Evolutionary conservation across 2,113 vertebrate genomes (phyloP), one percentile per base, ranked within the genome.

Genomic region (Origma solitaria): DNA sequence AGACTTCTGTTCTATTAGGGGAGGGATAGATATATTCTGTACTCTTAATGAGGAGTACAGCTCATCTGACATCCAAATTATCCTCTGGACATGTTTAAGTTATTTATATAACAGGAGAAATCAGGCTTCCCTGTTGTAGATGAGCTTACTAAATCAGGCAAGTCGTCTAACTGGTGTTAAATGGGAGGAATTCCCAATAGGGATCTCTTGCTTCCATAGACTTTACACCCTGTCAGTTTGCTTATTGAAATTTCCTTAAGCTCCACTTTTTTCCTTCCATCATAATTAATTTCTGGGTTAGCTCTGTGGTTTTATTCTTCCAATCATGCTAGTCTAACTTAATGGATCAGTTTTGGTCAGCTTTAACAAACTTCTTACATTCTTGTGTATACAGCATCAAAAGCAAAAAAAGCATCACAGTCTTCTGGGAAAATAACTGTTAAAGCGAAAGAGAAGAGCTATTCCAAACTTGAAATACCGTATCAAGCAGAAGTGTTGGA

Each of bases 401-500:
- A 99, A 98, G 99, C 99, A 70, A 99, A 98, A 98, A 98, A 98
- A 94, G 83, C 98, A 33, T 98, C 98, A 95, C 99, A 99, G 94
- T 98, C 99, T 97, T 99, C 98, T 97, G 99, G 99, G 79, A 99
- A 99, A 98, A 99, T 99, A 97, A 99, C 99, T 53, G 99, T 99
- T 76, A 99, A 99, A 98, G 99, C 99, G 31, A 99, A 99, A 97
- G 99, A 99, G 97, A 99, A 99, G 97, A 99, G 98, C 96, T 99
- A 99, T 88, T 99, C 99, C 94, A 99, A 99, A 98, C 99, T 99
- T 94, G 99, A 99, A 99, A 99, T 99, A 97, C 99, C 99, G 0
- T 99, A 99, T 98, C 99, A 99, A 97, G 99, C 99, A 69, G 99
- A 99, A 94, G 99, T 99, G 94, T 98, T 99, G 97, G 99, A 99